Evolutionary conservation across 2,888 invertebrate species (phyloP).

Genomic region (Phengaris alcon): DNA sequence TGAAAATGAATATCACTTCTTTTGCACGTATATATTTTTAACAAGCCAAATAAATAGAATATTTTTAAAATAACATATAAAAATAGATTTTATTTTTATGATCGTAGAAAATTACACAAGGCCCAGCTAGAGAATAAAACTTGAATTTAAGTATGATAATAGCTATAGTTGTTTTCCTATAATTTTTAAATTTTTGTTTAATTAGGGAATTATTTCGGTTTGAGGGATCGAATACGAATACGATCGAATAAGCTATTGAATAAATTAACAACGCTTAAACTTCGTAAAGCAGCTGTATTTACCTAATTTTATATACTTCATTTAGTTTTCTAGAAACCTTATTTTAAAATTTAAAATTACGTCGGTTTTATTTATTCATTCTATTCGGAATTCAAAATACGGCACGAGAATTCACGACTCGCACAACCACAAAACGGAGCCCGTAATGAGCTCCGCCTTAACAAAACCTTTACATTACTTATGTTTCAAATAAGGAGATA

Average conservation of each 20-base stretch:
- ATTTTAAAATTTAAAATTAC: conserved; percentile 22
- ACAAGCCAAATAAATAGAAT: too few relatives aligned
- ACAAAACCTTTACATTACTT: conserved; percentile 24
- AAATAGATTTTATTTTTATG: too few relatives aligned
- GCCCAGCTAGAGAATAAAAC: too few relatives aligned
- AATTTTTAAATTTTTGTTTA: background rate
- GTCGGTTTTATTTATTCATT: conserved; percentile 20
- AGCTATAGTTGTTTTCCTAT: too few relatives aligned
- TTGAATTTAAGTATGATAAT: too few relatives aligned
- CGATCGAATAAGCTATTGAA: conserved; percentile 24
- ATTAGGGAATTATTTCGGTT: background rate
- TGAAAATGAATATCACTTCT: too few relatives aligned
- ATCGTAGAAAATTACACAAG: too few relatives aligned
- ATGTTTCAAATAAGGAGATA: conserved; percentile 3
- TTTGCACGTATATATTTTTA: too few relatives aligned
- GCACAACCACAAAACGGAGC: conserved; percentile 21
- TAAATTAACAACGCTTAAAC: background rate
- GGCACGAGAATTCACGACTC: conserved; percentile 5
- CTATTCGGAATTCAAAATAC: conserved; percentile 23
- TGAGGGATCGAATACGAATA: conserved; percentile 24
- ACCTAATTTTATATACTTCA: background rate
- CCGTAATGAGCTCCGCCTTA: conserved; percentile 19
- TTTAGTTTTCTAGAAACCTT: conserved; percentile 18
- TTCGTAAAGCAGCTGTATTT: background rate
- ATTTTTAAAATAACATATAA: too few relatives aligned